Conservation (phyloP, 2,113 vertebrate species). For the Athene noctua region DNA sequence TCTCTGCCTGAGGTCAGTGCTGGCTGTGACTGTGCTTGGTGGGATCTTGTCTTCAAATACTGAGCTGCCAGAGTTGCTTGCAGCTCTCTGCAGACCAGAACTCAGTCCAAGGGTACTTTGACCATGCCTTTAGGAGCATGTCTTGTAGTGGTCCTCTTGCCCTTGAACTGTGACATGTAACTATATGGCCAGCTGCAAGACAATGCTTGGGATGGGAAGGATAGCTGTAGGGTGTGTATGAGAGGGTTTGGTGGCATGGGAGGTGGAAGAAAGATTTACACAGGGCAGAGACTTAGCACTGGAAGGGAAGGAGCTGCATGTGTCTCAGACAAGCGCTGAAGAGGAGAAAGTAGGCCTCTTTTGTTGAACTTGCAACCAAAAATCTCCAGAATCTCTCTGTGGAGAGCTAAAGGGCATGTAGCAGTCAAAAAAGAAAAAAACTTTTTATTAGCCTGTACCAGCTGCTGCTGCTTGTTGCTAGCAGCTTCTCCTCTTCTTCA, state of each 20-base stretch:
- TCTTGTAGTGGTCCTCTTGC: not conserved
- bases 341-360: not conserved
- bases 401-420: not conserved
- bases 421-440: not conserved
- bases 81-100: not conserved
- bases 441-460: not conserved
- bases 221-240: not conserved
- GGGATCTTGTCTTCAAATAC: not conserved
- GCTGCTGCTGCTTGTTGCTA: constrained; percentile 13
- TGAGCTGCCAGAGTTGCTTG: not conserved
- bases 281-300: not conserved
- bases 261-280: not conserved
- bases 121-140: not conserved
- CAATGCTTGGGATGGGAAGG: accelerated
- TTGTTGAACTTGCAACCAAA: not conserved
- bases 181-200: not conserved
- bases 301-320: not conserved
- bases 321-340: not conserved
- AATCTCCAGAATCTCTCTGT: not conserved
- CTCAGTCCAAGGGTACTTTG: not conserved
- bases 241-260: not conserved
- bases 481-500: not conserved
- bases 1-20: not conserved
- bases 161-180: not conserved
- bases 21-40: not conserved